These are phyloP conservation scores for Xanthostigma xanthostigma DNA, from an alignment of 2,888 invertebrate genomes.

Conservation along the genomic window DNA sequence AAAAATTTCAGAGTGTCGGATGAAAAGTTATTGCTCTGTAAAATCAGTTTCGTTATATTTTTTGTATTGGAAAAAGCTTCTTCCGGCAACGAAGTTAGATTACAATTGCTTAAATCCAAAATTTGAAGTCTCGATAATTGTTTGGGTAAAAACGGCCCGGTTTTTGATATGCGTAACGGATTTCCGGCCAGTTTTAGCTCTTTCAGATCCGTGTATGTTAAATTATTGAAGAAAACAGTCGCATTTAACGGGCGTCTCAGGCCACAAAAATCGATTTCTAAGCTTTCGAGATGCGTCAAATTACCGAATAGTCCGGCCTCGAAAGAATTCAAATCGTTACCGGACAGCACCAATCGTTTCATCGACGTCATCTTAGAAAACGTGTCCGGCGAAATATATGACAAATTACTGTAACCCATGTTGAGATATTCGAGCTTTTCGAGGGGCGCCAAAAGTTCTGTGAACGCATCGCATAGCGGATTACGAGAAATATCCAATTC, in stretches of 20 bases:
- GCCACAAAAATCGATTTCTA: slow-evolving; percentile 55
- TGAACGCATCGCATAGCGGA: slow-evolving; percentile 51
- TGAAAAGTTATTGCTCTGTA: slow-evolving; percentile 41
- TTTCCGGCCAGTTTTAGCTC: slow-evolving; percentile 55
- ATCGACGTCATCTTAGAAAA: slow-evolving; percentile 55
- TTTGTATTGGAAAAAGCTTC: slow-evolving; percentile 44
- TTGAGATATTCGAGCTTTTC: slow-evolving; percentile 51
- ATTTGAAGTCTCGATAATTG: slow-evolving; percentile 46
- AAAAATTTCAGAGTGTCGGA: slow-evolving; percentile 38
- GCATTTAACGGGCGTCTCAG: slow-evolving; percentile 46
- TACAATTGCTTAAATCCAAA: slow-evolving; percentile 50
- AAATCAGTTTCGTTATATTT: slow-evolving; percentile 45
- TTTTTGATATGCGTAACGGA: slow-evolving; percentile 42
- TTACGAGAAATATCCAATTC: slow-evolving; percentile 57
- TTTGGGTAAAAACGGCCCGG: slow-evolving; percentile 44
- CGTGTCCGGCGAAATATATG: slow-evolving; percentile 45
- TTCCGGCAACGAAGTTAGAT: slow-evolving; percentile 39
- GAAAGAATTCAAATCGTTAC: slow-evolving; percentile 47
- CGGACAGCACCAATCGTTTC: slow-evolving; percentile 48
- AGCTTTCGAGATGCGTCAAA: slow-evolving; percentile 45
- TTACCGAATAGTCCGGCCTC: slow-evolving; percentile 54
- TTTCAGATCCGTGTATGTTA: slow-evolving; percentile 44
- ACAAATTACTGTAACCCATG: slow-evolving; percentile 57
- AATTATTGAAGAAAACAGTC: slow-evolving; percentile 48
- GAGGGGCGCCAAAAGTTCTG: slow-evolving; percentile 45